Evolutionary conservation across 2,888 invertebrate species (phyloP).

Genomic region (Bugulina stolonifera): DNA sequence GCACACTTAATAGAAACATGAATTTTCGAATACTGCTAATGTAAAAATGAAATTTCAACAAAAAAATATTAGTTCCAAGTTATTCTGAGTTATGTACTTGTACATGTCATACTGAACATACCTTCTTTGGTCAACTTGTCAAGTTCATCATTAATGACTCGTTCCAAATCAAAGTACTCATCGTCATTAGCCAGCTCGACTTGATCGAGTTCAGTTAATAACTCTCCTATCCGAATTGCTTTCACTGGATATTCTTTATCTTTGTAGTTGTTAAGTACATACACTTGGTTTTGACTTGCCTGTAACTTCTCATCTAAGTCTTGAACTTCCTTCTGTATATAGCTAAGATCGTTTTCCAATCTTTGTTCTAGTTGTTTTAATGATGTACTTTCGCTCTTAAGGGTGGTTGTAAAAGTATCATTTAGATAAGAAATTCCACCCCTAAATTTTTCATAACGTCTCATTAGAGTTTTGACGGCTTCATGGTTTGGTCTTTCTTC

Average conservation of each 20-base stretch:
- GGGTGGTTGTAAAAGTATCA: constrained; percentile 39
- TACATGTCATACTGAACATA: not conserved
- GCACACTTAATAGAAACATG: too few relatives aligned
- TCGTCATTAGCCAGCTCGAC: constrained; percentile 42
- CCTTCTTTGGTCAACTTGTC: constrained; percentile 35
- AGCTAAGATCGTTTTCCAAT: constrained; percentile 32
- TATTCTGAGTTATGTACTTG: too few relatives aligned
- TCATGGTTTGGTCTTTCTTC: constrained; percentile 39
- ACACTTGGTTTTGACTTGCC: constrained; percentile 39
- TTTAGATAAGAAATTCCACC: constrained; percentile 43
- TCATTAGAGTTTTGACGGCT: constrained; percentile 42
- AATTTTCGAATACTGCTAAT: too few relatives aligned
- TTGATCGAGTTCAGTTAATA: constrained; percentile 45
- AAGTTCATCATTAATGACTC: constrained; percentile 44
- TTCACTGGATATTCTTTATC: constrained; percentile 53
- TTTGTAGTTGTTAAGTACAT: constrained; percentile 46
- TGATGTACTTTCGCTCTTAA: constrained; percentile 35
- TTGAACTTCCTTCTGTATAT: constrained; percentile 38
- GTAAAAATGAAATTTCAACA: too few relatives aligned
- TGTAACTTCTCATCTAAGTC: constrained; percentile 37
- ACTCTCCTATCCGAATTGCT: constrained; percentile 44
- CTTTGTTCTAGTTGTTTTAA: constrained; percentile 34
- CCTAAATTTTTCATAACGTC: constrained; percentile 49
- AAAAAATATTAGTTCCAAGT: too few relatives aligned
- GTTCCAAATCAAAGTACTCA: constrained; percentile 45